Percentiles rank a stretch among this genome's conserved stretches.
These are phyloP conservation scores for Nymphicus hollandicus DNA, from an alignment of 2,113 vertebrate species.

Conservation along the genomic window DNA sequence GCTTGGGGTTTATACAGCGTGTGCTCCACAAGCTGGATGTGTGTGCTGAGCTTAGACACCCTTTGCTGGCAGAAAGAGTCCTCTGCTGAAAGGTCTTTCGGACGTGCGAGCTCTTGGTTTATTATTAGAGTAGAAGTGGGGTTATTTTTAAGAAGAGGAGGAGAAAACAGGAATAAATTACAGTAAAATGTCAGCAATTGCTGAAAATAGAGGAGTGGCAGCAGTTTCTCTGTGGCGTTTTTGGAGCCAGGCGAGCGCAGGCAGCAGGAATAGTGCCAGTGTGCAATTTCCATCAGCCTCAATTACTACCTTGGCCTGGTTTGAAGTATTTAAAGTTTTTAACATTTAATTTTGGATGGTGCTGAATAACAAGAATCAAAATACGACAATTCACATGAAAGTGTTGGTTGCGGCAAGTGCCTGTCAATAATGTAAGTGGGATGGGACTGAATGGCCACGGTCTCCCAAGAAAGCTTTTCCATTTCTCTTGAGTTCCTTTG, in stretches of 20 bases:
- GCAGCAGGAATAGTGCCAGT: not conserved
- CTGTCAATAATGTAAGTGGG: not conserved
- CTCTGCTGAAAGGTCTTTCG: not conserved
- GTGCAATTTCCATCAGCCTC: not conserved
- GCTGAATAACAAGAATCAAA: constrained; percentile 7
- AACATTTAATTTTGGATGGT: not conserved
- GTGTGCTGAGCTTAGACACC: not conserved
- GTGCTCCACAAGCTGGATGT: accelerated
- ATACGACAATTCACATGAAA: not conserved
- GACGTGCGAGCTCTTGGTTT: not conserved
- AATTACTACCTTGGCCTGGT: not conserved
- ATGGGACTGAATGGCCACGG: not conserved
- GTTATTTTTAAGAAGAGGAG: constrained; percentile 16
- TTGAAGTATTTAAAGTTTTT: constrained; percentile 1
- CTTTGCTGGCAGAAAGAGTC: not conserved
- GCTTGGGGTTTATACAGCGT: not conserved
- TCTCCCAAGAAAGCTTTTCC: constrained; percentile 3
- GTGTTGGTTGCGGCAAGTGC: not conserved
- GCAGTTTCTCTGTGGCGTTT: not conserved
- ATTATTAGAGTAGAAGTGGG: not conserved
- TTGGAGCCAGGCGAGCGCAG: not conserved
- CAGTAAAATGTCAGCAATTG: constrained; percentile 5
- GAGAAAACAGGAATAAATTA: not conserved
- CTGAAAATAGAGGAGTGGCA: constrained; percentile 1
- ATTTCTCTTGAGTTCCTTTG: constrained; percentile 2